Base-by-base conservation (phyloP, 2,888 invertebrate genomes). In the Macaria notata region DNA sequence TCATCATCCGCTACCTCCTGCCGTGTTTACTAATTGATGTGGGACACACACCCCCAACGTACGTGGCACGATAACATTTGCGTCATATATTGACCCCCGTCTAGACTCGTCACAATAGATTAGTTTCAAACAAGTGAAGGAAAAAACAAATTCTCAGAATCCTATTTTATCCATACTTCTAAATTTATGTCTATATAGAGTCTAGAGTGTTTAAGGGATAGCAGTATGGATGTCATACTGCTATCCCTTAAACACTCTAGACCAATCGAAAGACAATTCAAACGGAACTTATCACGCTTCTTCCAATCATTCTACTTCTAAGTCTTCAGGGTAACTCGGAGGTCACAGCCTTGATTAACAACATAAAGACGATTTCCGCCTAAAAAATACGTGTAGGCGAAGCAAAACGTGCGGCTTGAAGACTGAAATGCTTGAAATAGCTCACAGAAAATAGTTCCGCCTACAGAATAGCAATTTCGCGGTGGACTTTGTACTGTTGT, bases 401-500 rank as follows among this genome's bases (percentile, higher is more conserved):
- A 53, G 61, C 48, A 63, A 59, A 68, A 66, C 53, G 48, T 59
- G 54, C 56, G 54, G 56, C 46, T 49, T 56, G 56, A 48, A 64
- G 59, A 50, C 62, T 60, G 62, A 57, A 59, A 49, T 47, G 46
- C 53, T 57, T 58, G 55, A 73, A 72, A 71, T 71, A 73, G 54
- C 55, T 54, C 45, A 33, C 41, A 64, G 55, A 62, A 68, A 71
- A 62, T 74, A 75, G 70, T 78, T 75, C 59, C 59, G 49, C 50
- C 46, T 54, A 58, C 58, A 39, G 31, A 46, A 43, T 60, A 65
- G 69, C 61, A 59, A 71, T 73, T 62, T 68, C 61, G 56, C 56
- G 64, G 53, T 65, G 79, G 76, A 84, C 83, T 84, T 84, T 79
- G 83, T 46, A 62, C 74, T 47, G 63, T 65, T 65, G 70, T 75